A percentile compares a stretch with the other conserved stretches of the same genome.
Evolutionary conservation across 2,888 invertebrate species (phyloP).

Genomic region (Mesorhabditis spiculigera): DNA sequence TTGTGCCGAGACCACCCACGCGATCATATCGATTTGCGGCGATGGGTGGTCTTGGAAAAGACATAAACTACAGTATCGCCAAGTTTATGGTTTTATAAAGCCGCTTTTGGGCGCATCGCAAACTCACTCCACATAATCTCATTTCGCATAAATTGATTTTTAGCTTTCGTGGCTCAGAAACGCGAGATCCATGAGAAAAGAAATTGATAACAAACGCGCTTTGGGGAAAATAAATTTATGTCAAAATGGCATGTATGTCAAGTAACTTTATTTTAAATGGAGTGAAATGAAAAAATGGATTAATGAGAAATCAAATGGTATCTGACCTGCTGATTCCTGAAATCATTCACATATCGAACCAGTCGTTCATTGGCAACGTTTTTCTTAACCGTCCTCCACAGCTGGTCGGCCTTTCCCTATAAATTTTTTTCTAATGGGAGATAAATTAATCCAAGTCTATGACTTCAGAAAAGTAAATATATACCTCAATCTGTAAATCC

Average conservation of each 20-base stretch:
- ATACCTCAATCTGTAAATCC: slow-evolving; percentile 49
- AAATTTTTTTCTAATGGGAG: neutral
- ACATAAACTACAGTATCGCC: too few species aligned
- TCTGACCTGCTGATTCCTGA: slow-evolving; percentile 46
- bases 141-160: too few species aligned
- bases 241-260: neutral
- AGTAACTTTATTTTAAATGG: neutral
- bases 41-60: too few species aligned
- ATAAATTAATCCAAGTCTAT: neutral
- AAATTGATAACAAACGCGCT: too few species aligned
- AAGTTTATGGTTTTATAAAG: too few species aligned
- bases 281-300: slow-evolving; percentile 4
- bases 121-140: too few species aligned
- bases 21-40: too few species aligned
- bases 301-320: slow-evolving; percentile 1
- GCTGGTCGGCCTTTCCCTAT: slow-evolving; percentile 48
- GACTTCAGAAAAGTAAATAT: neutral
- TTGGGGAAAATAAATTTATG: too few species aligned
- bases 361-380: slow-evolving; percentile 47
- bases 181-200: too few species aligned
- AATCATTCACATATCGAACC: slow-evolving; percentile 44
- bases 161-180: too few species aligned
- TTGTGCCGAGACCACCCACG: too few species aligned
- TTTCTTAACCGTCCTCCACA: slow-evolving; percentile 46
- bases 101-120: too few species aligned